These are phyloP conservation scores for Nineta flava DNA, from an alignment of 2,888 invertebrate species.

Conservation along the genomic window DNA sequence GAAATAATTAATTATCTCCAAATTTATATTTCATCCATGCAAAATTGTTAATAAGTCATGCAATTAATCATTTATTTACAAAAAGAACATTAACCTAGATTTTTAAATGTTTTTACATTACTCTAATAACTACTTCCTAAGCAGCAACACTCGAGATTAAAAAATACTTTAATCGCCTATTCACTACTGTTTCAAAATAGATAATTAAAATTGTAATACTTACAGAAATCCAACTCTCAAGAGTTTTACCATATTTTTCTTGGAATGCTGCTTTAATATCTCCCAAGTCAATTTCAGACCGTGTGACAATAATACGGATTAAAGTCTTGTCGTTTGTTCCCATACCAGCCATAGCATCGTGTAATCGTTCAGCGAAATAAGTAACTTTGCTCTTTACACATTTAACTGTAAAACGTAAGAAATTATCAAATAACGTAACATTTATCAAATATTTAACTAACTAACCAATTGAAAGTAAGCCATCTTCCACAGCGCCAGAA, in stretches of 20 bases:
- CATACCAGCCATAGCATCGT: slow-evolving; percentile 80
- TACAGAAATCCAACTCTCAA: slow-evolving; percentile 78
- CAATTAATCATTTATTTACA: slow-evolving; percentile 15
- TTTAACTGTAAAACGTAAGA: slow-evolving; percentile 45
- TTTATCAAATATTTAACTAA: slow-evolving; percentile 9
- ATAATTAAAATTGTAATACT: slow-evolving; percentile 24
- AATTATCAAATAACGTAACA: neutral
- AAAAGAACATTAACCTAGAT: neutral
- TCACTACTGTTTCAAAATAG: too few relatives aligned
- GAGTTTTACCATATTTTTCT: slow-evolving; percentile 60
- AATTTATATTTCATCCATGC: neutral
- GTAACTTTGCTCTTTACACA: slow-evolving; percentile 81
- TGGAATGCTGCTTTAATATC: slow-evolving; percentile 85
- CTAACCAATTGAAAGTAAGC: slow-evolving; percentile 75
- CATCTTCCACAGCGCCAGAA: slow-evolving; percentile 73
- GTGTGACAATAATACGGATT: slow-evolving; percentile 80
- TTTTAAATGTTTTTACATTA: too few relatives aligned
- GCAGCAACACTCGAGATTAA: too few relatives aligned
- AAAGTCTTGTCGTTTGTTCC: slow-evolving; percentile 84
- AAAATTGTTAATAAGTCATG: slow-evolving; percentile 2
- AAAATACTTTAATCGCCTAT: too few relatives aligned
- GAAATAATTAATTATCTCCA: neutral
- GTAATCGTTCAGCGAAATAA: slow-evolving; percentile 81
- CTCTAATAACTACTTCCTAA: too few relatives aligned
- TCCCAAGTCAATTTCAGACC: slow-evolving; percentile 82